These are phyloP conservation scores for Drosophila yakuba DNA, from an alignment of 1,140 invertebrate species.

Conservation along the genomic window DNA sequence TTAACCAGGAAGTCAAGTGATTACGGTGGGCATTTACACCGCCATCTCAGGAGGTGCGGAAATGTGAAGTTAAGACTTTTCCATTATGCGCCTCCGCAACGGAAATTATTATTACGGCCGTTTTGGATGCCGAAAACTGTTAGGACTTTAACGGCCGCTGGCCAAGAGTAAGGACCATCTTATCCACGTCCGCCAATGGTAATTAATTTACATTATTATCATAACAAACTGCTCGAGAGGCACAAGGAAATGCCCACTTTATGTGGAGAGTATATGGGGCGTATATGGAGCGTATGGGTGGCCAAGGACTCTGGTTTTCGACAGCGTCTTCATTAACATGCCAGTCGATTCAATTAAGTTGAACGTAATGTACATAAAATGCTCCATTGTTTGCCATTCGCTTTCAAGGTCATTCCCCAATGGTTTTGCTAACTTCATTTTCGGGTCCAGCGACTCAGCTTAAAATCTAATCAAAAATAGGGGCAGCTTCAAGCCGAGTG, in stretches of 20 bases:
- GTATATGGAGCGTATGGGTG: slow-evolving; percentile 16
- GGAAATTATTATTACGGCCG: slow-evolving; percentile 61
- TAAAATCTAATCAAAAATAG: slow-evolving; percentile 47
- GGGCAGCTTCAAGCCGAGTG: slow-evolving; percentile 10
- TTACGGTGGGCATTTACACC: slow-evolving; percentile 47
- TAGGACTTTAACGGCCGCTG: slow-evolving; percentile 8
- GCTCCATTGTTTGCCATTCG: slow-evolving; percentile 35
- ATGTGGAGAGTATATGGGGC: not conserved
- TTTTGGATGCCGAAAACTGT: not conserved
- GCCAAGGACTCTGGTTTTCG: not conserved
- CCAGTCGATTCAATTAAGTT: slow-evolving; percentile 70
- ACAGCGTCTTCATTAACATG: slow-evolving; percentile 66
- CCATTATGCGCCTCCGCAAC: slow-evolving; percentile 36
- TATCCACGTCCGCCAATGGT: slow-evolving; percentile 45
- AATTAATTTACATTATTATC: slow-evolving; percentile 81
- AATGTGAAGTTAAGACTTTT: slow-evolving; percentile 20
- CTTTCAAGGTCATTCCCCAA: slow-evolving; percentile 29
- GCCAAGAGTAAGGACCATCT: slow-evolving; percentile 14
- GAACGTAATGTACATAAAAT: slow-evolving; percentile 63
- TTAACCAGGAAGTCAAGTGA: slow-evolving; percentile 24
- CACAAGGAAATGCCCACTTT: slow-evolving; percentile 13
- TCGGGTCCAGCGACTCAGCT: slow-evolving; percentile 14
- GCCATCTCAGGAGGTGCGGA: slow-evolving; percentile 9
- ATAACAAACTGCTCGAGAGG: slow-evolving; percentile 63
- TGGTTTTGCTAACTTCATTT: slow-evolving; percentile 25